Base-by-base conservation (phyloP, 2,113 vertebrate genomes). In the Daubentonia madagascariensis region DNA sequence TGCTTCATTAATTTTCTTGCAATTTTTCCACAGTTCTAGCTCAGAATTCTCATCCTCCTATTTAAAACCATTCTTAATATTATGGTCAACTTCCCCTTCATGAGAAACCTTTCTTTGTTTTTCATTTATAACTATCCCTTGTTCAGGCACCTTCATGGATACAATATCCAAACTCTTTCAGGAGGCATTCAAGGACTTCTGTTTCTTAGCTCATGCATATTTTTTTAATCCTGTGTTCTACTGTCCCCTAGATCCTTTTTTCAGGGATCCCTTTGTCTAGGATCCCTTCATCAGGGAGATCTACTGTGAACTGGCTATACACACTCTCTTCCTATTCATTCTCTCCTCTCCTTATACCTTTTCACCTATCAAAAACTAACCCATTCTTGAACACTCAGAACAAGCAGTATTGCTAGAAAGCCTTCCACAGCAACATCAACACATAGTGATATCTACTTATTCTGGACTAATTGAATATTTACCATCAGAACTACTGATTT, bases 1-100 rank as follows among this genome's bases (percentile, higher is more conserved):
- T 93, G 81, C 52, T 90, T 91, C 70, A 95, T 80, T 96, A 72
- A 85, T 65, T 86, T 95, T 89, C 79, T 89, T 94, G 63, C 17
- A 90, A 95, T 97, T 65, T 89, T 94, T 37, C 10, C n/a, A 72
- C 43, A 89, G 35, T 83, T 87, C n/a, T 84, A 89, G 61, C n/a
- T 89, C 67, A 91, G 40, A 78, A 92, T 0, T 87, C 37, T 81
- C 85, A 61, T 85, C 16, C 70, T 32, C 20, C 32, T 32, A 17
- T 78, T 93, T 32, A 85, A 57, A 96, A 81, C 14, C 3, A 85
- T 93, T 72, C 18, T 86, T 81, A 45, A 67, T 67, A 23, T 59
- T 78, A 70, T 35, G 48, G 35, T 63, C 50, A 72, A 20, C 10
- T 94, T 97, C 45, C 61, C 78, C 68, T 63, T 89, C 72, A 81